Evolutionary conservation across 1,140 invertebrate genomes (phyloP).

Genomic region (Myzus persicae): DNA sequence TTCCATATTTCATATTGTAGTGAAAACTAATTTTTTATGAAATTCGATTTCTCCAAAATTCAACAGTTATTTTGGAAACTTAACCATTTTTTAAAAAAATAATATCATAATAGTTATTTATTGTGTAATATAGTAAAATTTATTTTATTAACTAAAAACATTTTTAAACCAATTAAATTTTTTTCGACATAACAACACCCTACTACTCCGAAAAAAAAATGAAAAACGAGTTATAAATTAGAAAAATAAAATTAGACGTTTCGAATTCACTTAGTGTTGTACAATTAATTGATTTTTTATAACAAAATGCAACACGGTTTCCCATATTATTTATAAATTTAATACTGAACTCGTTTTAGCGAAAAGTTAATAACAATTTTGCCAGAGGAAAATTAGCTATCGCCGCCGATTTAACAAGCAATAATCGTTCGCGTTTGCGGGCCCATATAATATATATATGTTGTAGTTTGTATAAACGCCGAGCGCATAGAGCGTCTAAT

Average conservation of each 20-base stretch:
- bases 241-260: neutral
- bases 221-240: neutral
- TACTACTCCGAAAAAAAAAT: neutral
- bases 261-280: neutral
- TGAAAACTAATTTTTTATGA: neutral
- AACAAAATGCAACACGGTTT: neutral
- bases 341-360: conserved; percentile 25
- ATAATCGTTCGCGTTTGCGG: conserved; percentile 41
- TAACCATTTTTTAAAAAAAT: neutral
- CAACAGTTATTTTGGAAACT: neutral
- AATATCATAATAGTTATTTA: neutral
- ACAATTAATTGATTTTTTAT: neutral
- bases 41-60: neutral
- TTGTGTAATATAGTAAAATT: neutral
- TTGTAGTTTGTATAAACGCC: neutral
- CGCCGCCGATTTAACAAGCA: conserved; percentile 25
- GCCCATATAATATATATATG: neutral
- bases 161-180: neutral
- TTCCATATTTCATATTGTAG: neutral
- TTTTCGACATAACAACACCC: neutral
- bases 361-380: conserved; percentile 50
- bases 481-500: neutral
- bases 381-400: conserved; percentile 55
- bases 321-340: conserved; percentile 20
- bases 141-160: neutral